These are phyloP conservation scores for Sebastolobus alascanus DNA, from an alignment of 2,797 vertebrate species.

Conservation along the genomic window DNA sequence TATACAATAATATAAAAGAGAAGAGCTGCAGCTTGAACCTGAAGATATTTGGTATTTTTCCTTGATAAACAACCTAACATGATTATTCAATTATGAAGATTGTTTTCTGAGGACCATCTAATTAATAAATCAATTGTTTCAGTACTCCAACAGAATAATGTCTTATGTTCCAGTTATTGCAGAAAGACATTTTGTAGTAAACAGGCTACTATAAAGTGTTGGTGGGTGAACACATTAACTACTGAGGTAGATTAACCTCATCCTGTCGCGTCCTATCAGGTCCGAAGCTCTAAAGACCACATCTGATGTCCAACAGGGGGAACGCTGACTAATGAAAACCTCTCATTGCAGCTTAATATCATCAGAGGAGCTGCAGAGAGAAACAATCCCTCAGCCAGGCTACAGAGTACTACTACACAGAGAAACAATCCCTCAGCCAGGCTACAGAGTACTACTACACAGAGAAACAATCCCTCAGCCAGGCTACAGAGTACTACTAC, in stretches of 20 bases:
- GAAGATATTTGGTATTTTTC: background rate
- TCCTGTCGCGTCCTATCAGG: slow-evolving; percentile 36
- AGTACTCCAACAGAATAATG: background rate
- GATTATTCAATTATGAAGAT: background rate
- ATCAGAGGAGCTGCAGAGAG: slow-evolving; percentile 20
- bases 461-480: slow-evolving; percentile 29
- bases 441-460: no score
- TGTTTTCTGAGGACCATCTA: background rate
- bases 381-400: slow-evolving; percentile 24
- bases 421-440: slow-evolving; percentile 27
- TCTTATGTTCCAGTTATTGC: background rate
- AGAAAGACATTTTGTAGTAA: background rate
- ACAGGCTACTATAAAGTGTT: background rate
- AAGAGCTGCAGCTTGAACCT: background rate
- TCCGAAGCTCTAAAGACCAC: slow-evolving; percentile 14
- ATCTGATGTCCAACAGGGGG: slow-evolving; percentile 28
- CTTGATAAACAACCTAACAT: background rate
- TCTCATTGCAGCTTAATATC: slow-evolving; percentile 51
- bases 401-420: background rate
- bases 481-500: no score
- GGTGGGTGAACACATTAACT: background rate
- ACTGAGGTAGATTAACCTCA: slow-evolving; percentile 41
- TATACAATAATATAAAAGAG: background rate
- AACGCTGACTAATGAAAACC: slow-evolving; percentile 40
- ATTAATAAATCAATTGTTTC: background rate